Evolutionary conservation across 2,888 invertebrate species (phyloP).

Genomic region (Meteorus cinctellus): DNA sequence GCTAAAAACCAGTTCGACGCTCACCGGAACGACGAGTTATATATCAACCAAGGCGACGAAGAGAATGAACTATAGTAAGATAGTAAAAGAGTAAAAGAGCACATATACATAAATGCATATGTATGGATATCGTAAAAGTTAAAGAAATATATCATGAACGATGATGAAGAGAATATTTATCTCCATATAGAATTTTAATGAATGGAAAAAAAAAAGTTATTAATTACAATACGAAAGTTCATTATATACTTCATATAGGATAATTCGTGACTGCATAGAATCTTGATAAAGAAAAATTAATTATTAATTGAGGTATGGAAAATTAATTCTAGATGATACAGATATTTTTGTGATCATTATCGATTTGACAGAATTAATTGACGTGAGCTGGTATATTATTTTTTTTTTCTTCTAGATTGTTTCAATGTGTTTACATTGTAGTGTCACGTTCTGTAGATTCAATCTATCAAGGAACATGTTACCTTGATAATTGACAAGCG

Average conservation of each 20-base stretch:
- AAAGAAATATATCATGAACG: neutral
- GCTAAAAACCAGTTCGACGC: conserved; percentile 47
- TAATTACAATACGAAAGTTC: too few species aligned
- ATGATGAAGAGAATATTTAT: neutral
- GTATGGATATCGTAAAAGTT: neutral
- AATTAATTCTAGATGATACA: too few species aligned
- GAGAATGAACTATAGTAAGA: conserved; percentile 9
- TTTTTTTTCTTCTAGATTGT: neutral
- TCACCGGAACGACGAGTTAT: conserved; percentile 24
- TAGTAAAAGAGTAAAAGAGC: too few species aligned
- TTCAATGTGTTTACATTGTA: neutral
- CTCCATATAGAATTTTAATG: neutral
- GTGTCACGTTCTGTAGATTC: too few species aligned
- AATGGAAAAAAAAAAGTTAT: neutral
- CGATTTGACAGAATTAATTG: neutral
- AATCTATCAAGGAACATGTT: too few species aligned
- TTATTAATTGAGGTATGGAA: too few species aligned
- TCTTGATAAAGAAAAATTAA: neutral
- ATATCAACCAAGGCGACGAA: conserved; percentile 17
- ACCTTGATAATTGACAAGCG: too few species aligned
- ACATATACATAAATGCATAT: neutral
- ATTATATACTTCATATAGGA: too few species aligned
- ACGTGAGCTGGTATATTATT: too few species aligned
- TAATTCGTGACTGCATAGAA: neutral
- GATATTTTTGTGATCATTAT: neutral